Conservation (phyloP, 1,140 invertebrate genomes). For the Achatina immaculata region DNA sequence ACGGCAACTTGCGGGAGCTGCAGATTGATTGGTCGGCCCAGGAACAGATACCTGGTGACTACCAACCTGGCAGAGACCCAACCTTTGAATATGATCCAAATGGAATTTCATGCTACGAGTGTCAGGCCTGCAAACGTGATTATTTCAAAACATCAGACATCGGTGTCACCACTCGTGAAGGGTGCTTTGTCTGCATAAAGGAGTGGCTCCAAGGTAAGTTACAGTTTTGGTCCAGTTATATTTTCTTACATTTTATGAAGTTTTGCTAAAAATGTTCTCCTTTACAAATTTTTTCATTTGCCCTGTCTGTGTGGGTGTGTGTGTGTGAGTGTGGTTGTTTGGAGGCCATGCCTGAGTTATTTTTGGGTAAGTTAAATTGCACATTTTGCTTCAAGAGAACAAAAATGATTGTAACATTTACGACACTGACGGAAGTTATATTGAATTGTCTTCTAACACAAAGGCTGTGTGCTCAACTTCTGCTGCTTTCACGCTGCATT, state of each 20-base stretch:
- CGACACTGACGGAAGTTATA: too few species aligned
- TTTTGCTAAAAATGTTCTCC: neutral
- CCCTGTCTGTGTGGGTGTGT: too few species aligned
- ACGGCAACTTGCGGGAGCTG: conserved; percentile 54
- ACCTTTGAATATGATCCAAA: conserved; percentile 50
- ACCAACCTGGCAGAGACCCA: conserved; percentile 44
- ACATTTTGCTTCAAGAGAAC: too few species aligned
- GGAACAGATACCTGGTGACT: conserved; percentile 52
- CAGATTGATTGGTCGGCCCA: conserved; percentile 57
- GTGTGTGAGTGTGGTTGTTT: too few species aligned
- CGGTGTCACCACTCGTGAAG: conserved; percentile 38
- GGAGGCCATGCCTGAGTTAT: too few species aligned
- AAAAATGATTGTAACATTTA: too few species aligned
- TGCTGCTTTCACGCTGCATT: too few species aligned
- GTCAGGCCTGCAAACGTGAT: conserved; percentile 50
- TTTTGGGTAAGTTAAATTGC: too few species aligned
- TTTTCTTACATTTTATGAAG: neutral
- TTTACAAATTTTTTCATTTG: too few species aligned
- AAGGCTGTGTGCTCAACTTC: too few species aligned
- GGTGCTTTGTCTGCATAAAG: conserved; percentile 57
- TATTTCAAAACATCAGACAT: conserved; percentile 49
- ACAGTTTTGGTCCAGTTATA: neutral
- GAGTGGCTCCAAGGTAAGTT: conserved; percentile 52
- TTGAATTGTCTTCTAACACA: too few species aligned
- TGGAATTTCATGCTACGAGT: conserved; percentile 54